Base-by-base conservation (phyloP, 2,113 vertebrate genomes). In the Ascaphus truei region DNA sequence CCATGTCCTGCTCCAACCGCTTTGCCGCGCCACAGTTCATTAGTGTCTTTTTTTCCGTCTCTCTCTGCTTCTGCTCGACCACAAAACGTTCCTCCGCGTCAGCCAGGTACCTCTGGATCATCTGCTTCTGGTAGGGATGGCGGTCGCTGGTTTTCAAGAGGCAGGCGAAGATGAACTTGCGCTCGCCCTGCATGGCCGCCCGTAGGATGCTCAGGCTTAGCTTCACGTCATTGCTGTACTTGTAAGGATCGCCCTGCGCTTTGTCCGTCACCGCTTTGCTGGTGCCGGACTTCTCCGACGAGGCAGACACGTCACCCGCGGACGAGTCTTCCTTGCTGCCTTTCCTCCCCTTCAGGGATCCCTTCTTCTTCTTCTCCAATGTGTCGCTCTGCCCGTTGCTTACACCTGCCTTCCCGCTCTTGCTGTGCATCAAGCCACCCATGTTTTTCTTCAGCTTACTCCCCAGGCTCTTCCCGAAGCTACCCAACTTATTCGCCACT, bases 381-480 rank as follows among this genome's bases (percentile, higher is more conserved):
- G 86, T 90, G 5, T 94, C 92, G 0, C 84, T 76, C 53, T 86
- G 85, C 22, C 85, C 76, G 0, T 82, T 81, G 84, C 78, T 83
- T 1, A 80, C 25, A 0, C 80, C 83, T 0, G 81, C 88, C 59
- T 83, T 90, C 0, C 61, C 13, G 0, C 76, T 72, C 77, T 95
- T 96, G 73, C 93, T 34, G 1, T 92, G 92, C 96, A 99, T 98
- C 73, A 99, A 73, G 1, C 96, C 96, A 0, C 96, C 96, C 77
- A 99, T 95, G 71, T 98, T 99, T 75, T 94, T 96, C 81, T 93
- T 97, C 12, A 99, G 85, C 68, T 96, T 96, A 79, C 95, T 98
- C 48, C 97, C 96, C 79, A 99, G 73, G 11, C 90, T 99, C 76
- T 98, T 98, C 15, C 97, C 94, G 0, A 99, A 98, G 77, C 96